phyloP scores from a whole-genome alignment of 2,797 vertebrate genomes.

The Remorina albescens region DNA sequence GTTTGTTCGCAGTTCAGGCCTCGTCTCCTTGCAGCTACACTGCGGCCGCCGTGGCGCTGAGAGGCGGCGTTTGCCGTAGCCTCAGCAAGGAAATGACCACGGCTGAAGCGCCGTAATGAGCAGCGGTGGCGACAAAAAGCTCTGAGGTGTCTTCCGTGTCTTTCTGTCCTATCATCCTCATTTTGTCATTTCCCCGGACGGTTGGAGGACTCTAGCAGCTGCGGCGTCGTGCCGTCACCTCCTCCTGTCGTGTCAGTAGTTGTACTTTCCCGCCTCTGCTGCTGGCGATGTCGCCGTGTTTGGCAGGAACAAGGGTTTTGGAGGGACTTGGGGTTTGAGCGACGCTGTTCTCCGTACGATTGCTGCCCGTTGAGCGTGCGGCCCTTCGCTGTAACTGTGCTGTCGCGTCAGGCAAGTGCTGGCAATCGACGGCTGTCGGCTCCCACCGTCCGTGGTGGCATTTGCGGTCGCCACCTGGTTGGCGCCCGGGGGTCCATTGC shows the following conservation, averaged over 20 bases:
- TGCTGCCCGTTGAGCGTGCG: slow-evolving; percentile 67
- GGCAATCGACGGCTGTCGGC: slow-evolving; percentile 33
- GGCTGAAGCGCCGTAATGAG: slow-evolving; percentile 18
- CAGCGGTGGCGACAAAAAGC: slow-evolving; percentile 15
- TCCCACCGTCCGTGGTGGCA: slow-evolving; percentile 4
- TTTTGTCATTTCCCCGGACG: slow-evolving; percentile 13
- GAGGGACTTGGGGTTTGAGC: slow-evolving; percentile 82
- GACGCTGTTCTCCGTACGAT: slow-evolving; percentile 82
- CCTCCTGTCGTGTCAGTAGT: slow-evolving; percentile 74
- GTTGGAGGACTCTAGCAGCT: slow-evolving; percentile 5
- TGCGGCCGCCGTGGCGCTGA: slow-evolving; percentile 14
- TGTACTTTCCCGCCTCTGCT: slow-evolving; percentile 69
- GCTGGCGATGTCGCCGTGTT: slow-evolving; percentile 66
- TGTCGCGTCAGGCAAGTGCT: slow-evolving; percentile 83
- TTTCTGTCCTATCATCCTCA: slow-evolving; percentile 21
- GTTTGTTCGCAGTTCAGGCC: neutral
- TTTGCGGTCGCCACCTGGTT: rapidly evolving
- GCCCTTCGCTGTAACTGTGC: slow-evolving; percentile 85
- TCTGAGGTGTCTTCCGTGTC: slow-evolving; percentile 22
- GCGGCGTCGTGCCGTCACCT: neutral
- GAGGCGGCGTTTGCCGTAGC: slow-evolving; percentile 2
- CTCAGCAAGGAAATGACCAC: slow-evolving; percentile 30
- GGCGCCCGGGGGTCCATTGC: slow-evolving; percentile 40
- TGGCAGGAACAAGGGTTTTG: slow-evolving; percentile 81
- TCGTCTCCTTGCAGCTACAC: slow-evolving; percentile 1